Percentiles rank a stretch among this genome's conserved stretches.
Conservation (phyloP, 64 coral and sea anemone species). For the Montipora cactus region DNA sequence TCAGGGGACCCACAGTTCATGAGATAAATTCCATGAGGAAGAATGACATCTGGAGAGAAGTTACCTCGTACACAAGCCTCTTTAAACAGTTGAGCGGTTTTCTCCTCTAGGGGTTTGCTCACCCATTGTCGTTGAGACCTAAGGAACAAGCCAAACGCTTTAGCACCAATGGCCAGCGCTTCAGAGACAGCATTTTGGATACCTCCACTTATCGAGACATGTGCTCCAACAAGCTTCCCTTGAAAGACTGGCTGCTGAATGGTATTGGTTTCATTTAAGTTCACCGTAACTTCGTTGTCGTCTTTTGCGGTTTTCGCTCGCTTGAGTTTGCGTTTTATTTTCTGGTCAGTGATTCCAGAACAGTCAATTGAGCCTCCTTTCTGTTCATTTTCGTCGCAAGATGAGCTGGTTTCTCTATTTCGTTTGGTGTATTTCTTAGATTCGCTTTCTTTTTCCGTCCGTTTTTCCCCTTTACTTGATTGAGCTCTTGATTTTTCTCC, state of each 20-base stretch:
- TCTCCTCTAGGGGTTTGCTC: slow-evolving; percentile 87
- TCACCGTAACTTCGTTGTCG: background rate
- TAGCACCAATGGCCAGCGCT: slow-evolving; percentile 84
- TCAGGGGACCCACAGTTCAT: slow-evolving; percentile 97
- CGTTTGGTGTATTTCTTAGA: slow-evolving; percentile 7
- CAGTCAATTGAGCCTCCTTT: background rate
- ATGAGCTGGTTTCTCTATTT: background rate
- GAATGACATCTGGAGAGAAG: slow-evolving; percentile 77
- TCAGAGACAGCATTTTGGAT: slow-evolving; percentile 82
- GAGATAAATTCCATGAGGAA: slow-evolving; percentile 94
- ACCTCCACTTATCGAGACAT: slow-evolving; percentile 94
- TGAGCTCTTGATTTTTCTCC: background rate
- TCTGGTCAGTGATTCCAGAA: slow-evolving; percentile 15
- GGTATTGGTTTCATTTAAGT: background rate
- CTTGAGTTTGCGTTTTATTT: background rate
- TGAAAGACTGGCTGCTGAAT: background rate
- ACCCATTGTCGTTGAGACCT: slow-evolving; percentile 87
- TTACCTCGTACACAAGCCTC: slow-evolving; percentile 64
- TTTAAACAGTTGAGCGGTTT: slow-evolving; percentile 71
- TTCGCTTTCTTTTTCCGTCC: background rate
- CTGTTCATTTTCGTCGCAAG: background rate
- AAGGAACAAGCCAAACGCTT: slow-evolving; percentile 92
- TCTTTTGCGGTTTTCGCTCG: background rate
- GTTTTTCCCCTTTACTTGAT: background rate
- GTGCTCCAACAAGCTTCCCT: slow-evolving; percentile 86